Percentiles rank a stretch among this genome's conserved stretches.
Conservation (phyloP, 2,888 invertebrate genomes). For the Agriopis leucophaearia region DNA sequence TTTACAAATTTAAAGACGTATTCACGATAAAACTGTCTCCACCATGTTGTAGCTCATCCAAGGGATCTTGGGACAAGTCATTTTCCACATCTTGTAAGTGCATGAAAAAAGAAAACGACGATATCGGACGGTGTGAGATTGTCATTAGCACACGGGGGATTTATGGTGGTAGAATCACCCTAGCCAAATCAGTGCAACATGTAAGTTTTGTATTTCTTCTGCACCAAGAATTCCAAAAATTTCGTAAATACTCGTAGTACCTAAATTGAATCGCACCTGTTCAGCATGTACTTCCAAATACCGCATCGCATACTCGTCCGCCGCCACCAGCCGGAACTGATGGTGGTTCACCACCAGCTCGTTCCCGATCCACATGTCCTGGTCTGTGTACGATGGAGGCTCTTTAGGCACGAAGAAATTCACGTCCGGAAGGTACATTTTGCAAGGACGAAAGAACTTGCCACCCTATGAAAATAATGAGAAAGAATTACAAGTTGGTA, state of each 20-base stretch:
- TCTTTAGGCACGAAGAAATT: constrained; percentile 90
- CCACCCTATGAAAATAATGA: constrained; percentile 75
- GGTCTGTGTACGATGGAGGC: constrained; percentile 91
- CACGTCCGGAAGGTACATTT: constrained; percentile 91
- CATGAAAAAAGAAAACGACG: no score
- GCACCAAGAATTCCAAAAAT: not conserved
- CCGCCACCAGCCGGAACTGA: constrained; percentile 91
- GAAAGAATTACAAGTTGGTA: not conserved
- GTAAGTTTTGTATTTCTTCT: not conserved
- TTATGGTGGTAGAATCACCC: no score
- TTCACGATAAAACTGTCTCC: not conserved
- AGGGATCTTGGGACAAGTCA: no score
- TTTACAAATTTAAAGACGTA: no score
- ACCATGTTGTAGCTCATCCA: not conserved
- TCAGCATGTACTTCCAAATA: constrained; percentile 94
- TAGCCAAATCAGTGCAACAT: no score
- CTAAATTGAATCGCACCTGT: constrained; percentile 83
- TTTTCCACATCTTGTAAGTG: no score
- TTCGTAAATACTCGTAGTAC: not conserved
- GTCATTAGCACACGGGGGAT: no score
- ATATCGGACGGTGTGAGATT: no score
- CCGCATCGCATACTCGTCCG: constrained; percentile 94
- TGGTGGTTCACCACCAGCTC: constrained; percentile 92
- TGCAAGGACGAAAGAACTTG: constrained; percentile 89
- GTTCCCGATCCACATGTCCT: constrained; percentile 95